A percentile compares a stretch with the other conserved stretches of the same genome.
These are phyloP conservation scores for Drosophila robusta DNA, from an alignment of 2,888 invertebrate genomes.

Conservation along the genomic window DNA sequence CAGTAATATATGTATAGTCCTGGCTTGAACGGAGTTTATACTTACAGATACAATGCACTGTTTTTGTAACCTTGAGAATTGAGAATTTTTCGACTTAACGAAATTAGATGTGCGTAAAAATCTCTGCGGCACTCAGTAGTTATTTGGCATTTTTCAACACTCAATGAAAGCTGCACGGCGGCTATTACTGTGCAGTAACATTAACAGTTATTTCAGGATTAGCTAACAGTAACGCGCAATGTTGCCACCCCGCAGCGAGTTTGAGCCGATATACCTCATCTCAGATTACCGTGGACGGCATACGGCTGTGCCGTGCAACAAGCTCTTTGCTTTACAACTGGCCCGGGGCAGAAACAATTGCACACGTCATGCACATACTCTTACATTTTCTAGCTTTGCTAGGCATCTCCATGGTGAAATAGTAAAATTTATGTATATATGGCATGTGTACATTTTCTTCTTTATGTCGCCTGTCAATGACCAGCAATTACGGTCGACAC, in stretches of 20 bases:
- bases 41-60: too few relatives aligned
- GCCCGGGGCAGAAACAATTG: slow-evolving; percentile 6
- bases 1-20: too few relatives aligned
- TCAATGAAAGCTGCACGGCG: too few relatives aligned
- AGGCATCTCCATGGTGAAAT: slow-evolving; percentile 1
- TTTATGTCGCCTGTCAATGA: slow-evolving; percentile 43
- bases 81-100: too few relatives aligned
- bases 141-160: too few relatives aligned
- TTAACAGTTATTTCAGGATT: background rate
- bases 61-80: too few relatives aligned
- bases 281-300: background rate
- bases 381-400: slow-evolving; percentile 10
- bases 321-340: background rate
- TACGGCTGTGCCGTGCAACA: slow-evolving; percentile 5
- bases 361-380: background rate
- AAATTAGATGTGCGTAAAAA: too few relatives aligned
- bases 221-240: background rate
- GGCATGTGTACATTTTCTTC: slow-evolving; percentile 1
- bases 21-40: too few relatives aligned
- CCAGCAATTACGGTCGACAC: slow-evolving; percentile 35
- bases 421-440: background rate
- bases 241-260: background rate
- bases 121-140: too few relatives aligned
- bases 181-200: too few relatives aligned
- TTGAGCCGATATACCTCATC: background rate